Conservation (phyloP, 1,140 invertebrate species). For the Ruditapes philippinarum region DNA sequence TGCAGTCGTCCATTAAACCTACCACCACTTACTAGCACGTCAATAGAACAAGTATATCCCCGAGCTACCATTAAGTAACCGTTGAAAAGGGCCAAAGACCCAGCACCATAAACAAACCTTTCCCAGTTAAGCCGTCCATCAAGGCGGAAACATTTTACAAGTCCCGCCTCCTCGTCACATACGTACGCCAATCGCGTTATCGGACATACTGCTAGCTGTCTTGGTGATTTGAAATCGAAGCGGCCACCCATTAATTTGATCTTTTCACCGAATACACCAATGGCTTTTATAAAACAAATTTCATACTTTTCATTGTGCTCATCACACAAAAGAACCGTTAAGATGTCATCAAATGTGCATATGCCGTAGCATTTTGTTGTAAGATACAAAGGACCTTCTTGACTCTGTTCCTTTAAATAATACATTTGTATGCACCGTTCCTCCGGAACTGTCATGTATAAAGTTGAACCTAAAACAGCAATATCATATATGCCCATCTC, state of each 20-base stretch:
- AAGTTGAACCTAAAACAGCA: background rate
- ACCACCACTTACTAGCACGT: constrained; percentile 13
- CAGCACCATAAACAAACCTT: constrained; percentile 28
- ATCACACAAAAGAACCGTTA: constrained; percentile 30
- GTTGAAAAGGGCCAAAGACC: constrained; percentile 6
- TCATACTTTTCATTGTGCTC: background rate
- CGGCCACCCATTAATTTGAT: constrained; percentile 27
- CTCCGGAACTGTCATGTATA: constrained; percentile 49
- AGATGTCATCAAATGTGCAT: background rate
- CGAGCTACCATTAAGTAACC: constrained; percentile 47
- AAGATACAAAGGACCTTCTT: background rate
- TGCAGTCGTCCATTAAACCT: constrained; percentile 35
- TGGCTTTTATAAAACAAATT: constrained; percentile 31
- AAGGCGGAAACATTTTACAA: constrained; percentile 48
- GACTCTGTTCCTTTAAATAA: background rate
- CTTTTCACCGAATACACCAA: constrained; percentile 24
- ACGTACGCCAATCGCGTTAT: constrained; percentile 52
- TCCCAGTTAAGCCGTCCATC: constrained; percentile 54
- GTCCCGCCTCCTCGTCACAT: constrained; percentile 25
- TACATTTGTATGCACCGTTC: constrained; percentile 13
- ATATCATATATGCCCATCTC: constrained; percentile 25
- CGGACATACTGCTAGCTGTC: constrained; percentile 34
- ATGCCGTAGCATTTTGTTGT: constrained; percentile 44
- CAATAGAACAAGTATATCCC: constrained; percentile 34
- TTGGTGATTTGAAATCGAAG: constrained; percentile 15